These are phyloP conservation scores for Epinephelus fuscoguttatus DNA, from an alignment of 2,113 vertebrate genomes.

Conservation along the genomic window DNA sequence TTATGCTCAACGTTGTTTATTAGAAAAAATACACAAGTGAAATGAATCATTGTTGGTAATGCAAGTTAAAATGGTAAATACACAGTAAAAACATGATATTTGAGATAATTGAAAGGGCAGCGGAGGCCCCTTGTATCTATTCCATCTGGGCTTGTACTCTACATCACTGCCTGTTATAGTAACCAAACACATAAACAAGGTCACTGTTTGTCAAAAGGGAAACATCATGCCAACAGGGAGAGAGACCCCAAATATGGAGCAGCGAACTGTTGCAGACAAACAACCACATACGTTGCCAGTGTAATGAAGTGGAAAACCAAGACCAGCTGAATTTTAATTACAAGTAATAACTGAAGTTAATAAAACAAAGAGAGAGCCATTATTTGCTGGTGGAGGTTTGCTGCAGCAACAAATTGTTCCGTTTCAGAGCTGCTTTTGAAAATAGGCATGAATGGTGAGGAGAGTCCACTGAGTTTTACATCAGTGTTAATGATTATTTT, in stretches of 20 bases:
- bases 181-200: conserved; percentile 19
- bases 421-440: not conserved
- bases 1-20: conserved; percentile 19
- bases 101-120: conserved; percentile 9
- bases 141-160: conserved; percentile 1
- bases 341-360: conserved; percentile 23
- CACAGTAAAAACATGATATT: not conserved
- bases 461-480: not conserved
- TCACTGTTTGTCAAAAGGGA: conserved; percentile 1
- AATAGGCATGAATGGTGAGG: not conserved
- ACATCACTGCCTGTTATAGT: not conserved
- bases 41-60: not conserved
- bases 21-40: conserved; percentile 28
- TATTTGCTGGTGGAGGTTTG: not conserved
- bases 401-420: not conserved
- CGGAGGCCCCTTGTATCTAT: not conserved
- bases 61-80: not conserved
- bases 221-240: conserved; percentile 8
- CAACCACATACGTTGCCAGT: not conserved
- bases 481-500: not conserved
- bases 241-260: conserved; percentile 14
- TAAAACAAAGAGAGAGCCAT: conserved; percentile 23
- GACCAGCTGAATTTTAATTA: conserved; percentile 33
- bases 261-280: conserved; percentile 15
- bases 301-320: conserved; percentile 36